A percentile compares a stretch with the other conserved stretches of the same genome.
phyloP scores from a whole-genome alignment of 2,113 vertebrate genomes.

The Dendropsophus ebraccatus region DNA sequence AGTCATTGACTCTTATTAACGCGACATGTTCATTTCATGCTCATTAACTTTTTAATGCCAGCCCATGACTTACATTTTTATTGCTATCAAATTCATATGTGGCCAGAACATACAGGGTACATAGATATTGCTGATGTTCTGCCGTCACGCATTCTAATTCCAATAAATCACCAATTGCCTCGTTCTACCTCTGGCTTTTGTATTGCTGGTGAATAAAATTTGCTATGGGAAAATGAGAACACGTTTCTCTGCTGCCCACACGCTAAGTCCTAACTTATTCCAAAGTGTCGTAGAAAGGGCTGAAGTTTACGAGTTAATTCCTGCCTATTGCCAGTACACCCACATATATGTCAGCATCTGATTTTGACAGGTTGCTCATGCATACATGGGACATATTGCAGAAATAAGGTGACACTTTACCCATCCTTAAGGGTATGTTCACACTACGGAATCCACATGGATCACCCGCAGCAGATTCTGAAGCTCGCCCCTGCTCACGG shows the following conservation, averaged over 20 bases:
- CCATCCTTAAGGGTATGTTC: too few relatives aligned
- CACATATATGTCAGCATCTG: too few relatives aligned
- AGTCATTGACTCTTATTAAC: constrained; percentile 5
- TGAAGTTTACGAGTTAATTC: neutral
- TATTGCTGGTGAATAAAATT: neutral
- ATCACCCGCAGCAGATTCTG: too few relatives aligned
- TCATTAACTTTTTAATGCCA: constrained; percentile 13
- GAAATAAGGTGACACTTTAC: too few relatives aligned
- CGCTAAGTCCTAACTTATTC: neutral
- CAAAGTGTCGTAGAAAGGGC: constrained; percentile 1
- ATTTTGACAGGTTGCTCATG: too few relatives aligned
- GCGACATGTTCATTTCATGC: constrained; percentile 22
- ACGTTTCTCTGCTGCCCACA: neutral
- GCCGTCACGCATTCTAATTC: constrained; percentile 4
- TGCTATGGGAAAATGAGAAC: constrained; percentile 3
- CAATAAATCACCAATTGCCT: neutral
- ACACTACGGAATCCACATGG: too few relatives aligned
- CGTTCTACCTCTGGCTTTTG: neutral
- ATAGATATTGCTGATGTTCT: constrained; percentile 3
- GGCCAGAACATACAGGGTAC: neutral
- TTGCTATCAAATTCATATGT: constrained; percentile 3
- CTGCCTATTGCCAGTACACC: too few relatives aligned
- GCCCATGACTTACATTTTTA: neutral
- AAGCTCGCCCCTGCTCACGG: too few relatives aligned
- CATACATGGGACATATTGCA: too few relatives aligned